Evolutionary conservation across 2,888 invertebrate species (phyloP).

Genomic region (Cosmia pyralina): DNA sequence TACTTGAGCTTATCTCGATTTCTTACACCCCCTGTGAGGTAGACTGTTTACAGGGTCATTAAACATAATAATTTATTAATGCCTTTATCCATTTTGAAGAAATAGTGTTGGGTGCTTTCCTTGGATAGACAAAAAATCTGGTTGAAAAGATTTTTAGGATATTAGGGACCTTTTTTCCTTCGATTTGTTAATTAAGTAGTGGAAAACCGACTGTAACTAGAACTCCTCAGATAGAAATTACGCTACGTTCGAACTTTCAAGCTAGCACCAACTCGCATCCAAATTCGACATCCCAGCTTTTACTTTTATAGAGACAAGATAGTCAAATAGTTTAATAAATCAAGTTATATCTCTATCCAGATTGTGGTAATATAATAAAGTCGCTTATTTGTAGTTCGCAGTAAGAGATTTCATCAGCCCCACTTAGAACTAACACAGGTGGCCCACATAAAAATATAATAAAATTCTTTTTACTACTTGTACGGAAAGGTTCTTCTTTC

Average conservation of each 20-base stretch:
- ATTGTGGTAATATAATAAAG: constrained; percentile 22
- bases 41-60: constrained; percentile 34
- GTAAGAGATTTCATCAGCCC: constrained; percentile 12
- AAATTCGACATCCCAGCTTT: constrained; percentile 10
- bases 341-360: constrained; percentile 2
- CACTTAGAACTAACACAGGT: constrained; percentile 14
- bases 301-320: not conserved
- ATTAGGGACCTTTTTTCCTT: not conserved
- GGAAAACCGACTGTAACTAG: not conserved
- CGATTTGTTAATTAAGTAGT: too few species aligned
- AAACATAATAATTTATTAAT: constrained; percentile 42
- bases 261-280: not conserved
- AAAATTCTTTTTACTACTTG: constrained; percentile 34
- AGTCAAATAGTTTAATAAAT: constrained; percentile 29
- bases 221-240: not conserved
- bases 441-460: constrained; percentile 32
- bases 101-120: not conserved
- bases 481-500: constrained; percentile 7
- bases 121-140: not conserved
- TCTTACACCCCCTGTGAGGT: constrained; percentile 29
- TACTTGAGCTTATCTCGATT: constrained; percentile 50
- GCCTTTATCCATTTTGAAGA: not conserved
- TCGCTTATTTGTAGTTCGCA: not conserved
- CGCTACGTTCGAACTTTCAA: not conserved
- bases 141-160: not conserved